Base-by-base conservation (phyloP, 2,797 vertebrate species). In the Fratercula arctica region DNA sequence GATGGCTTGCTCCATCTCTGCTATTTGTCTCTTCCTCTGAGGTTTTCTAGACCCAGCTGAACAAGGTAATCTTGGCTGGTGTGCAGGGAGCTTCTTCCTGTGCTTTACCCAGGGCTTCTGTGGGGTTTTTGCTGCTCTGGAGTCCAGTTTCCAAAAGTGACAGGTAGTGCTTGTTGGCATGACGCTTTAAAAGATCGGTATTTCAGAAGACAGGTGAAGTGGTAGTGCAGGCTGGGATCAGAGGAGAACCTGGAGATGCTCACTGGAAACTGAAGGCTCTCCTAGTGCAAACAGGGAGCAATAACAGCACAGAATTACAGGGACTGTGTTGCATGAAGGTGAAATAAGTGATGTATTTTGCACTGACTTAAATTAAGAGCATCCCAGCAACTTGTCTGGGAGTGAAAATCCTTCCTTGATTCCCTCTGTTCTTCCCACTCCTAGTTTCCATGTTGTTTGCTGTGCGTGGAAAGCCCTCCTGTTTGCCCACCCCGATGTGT, bases 401-500 rank as follows among this genome's bases (percentile, higher is more conserved):
- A 19, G 45, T 24, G 6, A 53, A 91, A 84, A 73, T 69, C 35
- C 19, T 92, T 73, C 77, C 67, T 83, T 81, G 29, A 39, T 60
- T 67, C 28, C 12, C 16, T 85, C 13, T 75, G 77, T 94, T 72
- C 16, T 89, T 83, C 4, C 0, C 1, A 4, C 56, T 95, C 23
- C 16, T 91, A 46, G 60, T 92, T 85, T 29, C 43, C n/a, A 4
- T 17, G 17, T 50, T 46, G 21, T 45, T 87, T 78, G 16, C 35
- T 57, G 25, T 79, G 60, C 4, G 0, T 33, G 35, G 61, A 79
- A 82, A 57, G n/a, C 1, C 2, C n/a, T 70, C 64, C 63, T 39
- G 12, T 41, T 77, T n/a, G 16, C 37, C 54, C 54, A 77, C 43
- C 20, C 20, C 0, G 0, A 21, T 17, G 7, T 73, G n/a, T 59